Evolutionary conservation across 1,140 invertebrate species (phyloP), one percentile per base, ranked within the genome.

Genomic region (Eurosta solidaginis): DNA sequence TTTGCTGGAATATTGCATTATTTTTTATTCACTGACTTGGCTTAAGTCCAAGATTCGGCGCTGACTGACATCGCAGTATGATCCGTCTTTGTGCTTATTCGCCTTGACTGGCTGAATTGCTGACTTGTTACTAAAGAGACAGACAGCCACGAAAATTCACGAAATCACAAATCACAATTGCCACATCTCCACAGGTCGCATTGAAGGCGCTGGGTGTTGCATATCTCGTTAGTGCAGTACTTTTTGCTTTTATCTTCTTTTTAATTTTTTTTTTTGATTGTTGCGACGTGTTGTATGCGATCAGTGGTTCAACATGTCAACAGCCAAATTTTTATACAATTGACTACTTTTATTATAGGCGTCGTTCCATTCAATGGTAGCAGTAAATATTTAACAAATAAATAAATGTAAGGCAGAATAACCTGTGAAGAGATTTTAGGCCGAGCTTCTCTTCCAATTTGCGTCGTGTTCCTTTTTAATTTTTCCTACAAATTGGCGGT

Each of bases 141-240:
- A 33, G 52, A 17, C 29, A 59, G 27, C 27, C 52, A 59, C 52
- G 52, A 59, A 59, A 59, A 59, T 59, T 59, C 52, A 59, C 27
- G 52, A 59, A 59, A 59, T 59, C 52, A 59, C 52, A 59, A 59
- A 59, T 59, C 52, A n/a, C n/a, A 59, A 29, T 59, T 59, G 52
- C 52, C 52, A 59, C 52, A 47, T 47, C 50, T 33, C 52, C n/a
- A n/a, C n/a, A n/a, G n/a, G n/a, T 33, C 27, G 14, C 27, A 33
- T 25, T 33, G 25, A 29, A 25, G 22, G 2, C 33, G 52, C 14
- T 33, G 27, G 14, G 20, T 17, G 29, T 59, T 59, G 27, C 29
- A 36, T 29, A 59, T 29, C 52, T n/a, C n/a, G n/a, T n/a, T n/a
- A n/a, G n/a, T n/a, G n/a, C n/a, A n/a, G n/a, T n/a, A n/a, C n/a